Evolutionary conservation across 2,797 vertebrate species (phyloP).

Genomic region (Neosalanx taihuensis): DNA sequence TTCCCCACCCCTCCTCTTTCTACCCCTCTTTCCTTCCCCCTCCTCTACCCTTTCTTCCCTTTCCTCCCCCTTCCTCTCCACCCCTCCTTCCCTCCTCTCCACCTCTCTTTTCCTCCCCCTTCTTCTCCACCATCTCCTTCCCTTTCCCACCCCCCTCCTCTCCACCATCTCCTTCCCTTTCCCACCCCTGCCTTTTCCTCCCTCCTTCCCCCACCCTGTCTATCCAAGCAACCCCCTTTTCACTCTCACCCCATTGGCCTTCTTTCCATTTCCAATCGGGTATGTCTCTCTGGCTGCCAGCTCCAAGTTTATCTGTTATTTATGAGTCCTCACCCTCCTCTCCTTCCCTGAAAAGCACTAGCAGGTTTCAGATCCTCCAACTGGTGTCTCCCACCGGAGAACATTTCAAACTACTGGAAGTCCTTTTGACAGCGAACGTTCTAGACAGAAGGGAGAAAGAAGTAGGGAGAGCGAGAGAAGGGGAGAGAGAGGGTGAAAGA

Average conservation of each 20-base stretch:
- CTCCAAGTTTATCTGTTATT: constrained; percentile 12
- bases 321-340: background rate
- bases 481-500: background rate
- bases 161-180: background rate
- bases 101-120: background rate
- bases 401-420: constrained; percentile 12
- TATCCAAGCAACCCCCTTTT: background rate
- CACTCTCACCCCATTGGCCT: background rate
- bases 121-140: background rate
- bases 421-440: constrained; percentile 1
- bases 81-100: background rate
- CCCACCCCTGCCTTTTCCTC: background rate
- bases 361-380: background rate
- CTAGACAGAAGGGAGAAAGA: background rate
- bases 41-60: background rate
- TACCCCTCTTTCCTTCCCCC: background rate
- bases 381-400: background rate
- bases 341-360: constrained; percentile 9
- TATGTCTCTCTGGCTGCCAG: background rate
- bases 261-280: background rate
- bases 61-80: background rate
- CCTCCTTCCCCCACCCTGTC: background rate
- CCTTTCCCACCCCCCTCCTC: too few species aligned
- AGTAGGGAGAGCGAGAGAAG: too few species aligned
- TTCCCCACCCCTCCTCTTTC: background rate